Percentiles rank a stretch among this genome's conserved stretches.
These are phyloP conservation scores for Gobiocypris rarus DNA, from an alignment of 2,113 vertebrate species.

Conservation along the genomic window DNA sequence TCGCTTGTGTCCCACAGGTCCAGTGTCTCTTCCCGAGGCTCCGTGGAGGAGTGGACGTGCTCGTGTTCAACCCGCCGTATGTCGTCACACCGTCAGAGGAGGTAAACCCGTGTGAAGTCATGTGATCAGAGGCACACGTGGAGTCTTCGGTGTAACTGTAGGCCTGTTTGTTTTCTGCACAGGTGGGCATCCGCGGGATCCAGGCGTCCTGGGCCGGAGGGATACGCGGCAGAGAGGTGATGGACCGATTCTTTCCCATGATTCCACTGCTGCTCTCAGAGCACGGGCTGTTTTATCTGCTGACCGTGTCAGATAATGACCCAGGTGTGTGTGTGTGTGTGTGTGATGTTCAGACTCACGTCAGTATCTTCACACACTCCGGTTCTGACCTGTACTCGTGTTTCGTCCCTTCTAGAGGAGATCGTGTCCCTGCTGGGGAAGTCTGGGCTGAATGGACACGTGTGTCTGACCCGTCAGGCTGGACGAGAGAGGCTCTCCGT, in stretches of 20 bases:
- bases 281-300: conserved; percentile 87
- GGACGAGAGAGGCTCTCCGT: conserved; percentile 84
- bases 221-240: conserved; percentile 86
- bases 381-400: neutral
- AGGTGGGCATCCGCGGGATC: conserved; percentile 86
- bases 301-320: conserved; percentile 87
- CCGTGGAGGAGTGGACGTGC: conserved; percentile 86
- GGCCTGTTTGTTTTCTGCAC: conserved; percentile 16
- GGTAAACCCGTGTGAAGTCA: conserved; percentile 69
- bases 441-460: conserved; percentile 77
- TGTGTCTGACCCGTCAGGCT: conserved; percentile 79
- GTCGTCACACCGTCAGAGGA: conserved; percentile 92
- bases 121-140: no score
- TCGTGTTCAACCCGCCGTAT: conserved; percentile 95
- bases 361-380: neutral
- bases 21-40: conserved; percentile 76
- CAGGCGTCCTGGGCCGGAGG: conserved; percentile 94
- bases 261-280: conserved; percentile 83
- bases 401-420: conserved; percentile 77
- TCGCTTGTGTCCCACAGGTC: conserved; percentile 10
- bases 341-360: neutral
- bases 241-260: conserved; percentile 85
- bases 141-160: no score
- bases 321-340: conserved; percentile 80
- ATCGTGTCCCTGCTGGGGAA: conserved; percentile 79